These are phyloP conservation scores for Pelobates fuscus DNA, from an alignment of 2,113 vertebrate species.

Conservation along the genomic window DNA sequence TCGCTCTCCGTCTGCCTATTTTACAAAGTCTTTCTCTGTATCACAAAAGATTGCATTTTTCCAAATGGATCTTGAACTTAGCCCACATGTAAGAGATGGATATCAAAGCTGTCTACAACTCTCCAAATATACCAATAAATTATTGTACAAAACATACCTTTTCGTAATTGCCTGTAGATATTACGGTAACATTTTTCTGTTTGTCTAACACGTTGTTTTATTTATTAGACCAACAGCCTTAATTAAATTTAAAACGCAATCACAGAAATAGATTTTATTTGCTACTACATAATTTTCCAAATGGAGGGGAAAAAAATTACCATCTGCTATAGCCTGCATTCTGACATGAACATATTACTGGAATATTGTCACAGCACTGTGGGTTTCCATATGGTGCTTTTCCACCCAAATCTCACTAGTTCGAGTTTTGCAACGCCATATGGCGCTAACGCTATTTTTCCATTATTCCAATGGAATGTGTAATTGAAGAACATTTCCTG, in stretches of 20 bases:
- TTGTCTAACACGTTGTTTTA: constrained; percentile 3
- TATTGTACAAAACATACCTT: neutral
- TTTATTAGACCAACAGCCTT: neutral
- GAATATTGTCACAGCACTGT: constrained; percentile 14
- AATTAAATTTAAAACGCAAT: constrained; percentile 44
- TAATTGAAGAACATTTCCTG: neutral
- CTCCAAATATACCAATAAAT: neutral
- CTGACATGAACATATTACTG: constrained; percentile 49
- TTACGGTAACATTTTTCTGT: neutral
- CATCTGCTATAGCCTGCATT: constrained; percentile 55
- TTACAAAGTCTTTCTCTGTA: no score
- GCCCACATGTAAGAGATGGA: no score
- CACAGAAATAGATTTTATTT: constrained; percentile 3
- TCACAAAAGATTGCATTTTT: no score
- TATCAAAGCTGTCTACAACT: no score
- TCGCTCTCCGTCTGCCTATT: no score
- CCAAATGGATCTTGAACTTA: no score
- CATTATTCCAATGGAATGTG: constrained; percentile 33
- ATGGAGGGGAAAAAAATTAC: constrained; percentile 39
- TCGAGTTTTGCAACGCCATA: constrained; percentile 9
- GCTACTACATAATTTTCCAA: constrained; percentile 43
- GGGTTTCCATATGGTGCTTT: constrained; percentile 49
- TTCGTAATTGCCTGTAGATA: neutral
- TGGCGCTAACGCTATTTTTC: constrained; percentile 29
- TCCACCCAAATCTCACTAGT: constrained; percentile 40